These are phyloP conservation scores for Oostethus manadensis DNA, from an alignment of 2,113 vertebrate species.

Conservation along the genomic window DNA sequence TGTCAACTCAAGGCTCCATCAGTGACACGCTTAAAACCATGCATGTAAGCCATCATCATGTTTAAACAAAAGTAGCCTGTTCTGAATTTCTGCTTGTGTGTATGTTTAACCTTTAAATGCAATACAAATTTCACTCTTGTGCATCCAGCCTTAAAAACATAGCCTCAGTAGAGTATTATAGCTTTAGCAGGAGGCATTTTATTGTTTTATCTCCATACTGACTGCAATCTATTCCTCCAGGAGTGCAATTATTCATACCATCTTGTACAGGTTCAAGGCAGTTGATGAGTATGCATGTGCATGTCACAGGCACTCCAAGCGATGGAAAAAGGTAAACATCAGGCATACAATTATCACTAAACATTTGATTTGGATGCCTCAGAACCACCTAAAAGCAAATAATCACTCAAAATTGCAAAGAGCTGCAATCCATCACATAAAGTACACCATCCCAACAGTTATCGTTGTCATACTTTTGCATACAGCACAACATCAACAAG, in stretches of 20 bases:
- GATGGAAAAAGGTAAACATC: conserved; percentile 1
- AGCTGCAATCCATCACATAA: background rate
- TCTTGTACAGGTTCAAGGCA: conserved; percentile 24
- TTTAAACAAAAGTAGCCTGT: no score
- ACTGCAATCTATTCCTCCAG: conserved; percentile 24
- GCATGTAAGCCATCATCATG: no score
- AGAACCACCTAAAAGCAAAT: conserved; percentile 8
- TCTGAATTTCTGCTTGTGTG: no score
- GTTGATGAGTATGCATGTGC: conserved; percentile 12
- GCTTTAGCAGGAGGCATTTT: conserved; percentile 3
- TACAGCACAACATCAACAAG: conserved; percentile 4
- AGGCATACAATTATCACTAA: conserved; percentile 15
- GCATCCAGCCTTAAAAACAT: no score
- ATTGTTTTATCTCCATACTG: conserved; percentile 20
- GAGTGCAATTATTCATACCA: conserved; percentile 23
- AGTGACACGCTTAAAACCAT: no score
- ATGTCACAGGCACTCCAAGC: conserved; percentile 7
- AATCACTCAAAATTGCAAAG: conserved; percentile 3
- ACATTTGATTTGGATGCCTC: conserved; percentile 22
- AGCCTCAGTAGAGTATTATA: no score
- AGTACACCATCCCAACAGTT: conserved; percentile 20
- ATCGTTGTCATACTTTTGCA: conserved; percentile 4
- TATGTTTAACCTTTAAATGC: no score
- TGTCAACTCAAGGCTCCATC: no score
- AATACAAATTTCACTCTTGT: no score